A percentile compares a stretch with the other conserved stretches of the same genome.
Conservation (phyloP, 1,140 invertebrate species). For the Phymorhynchus buccinoides region DNA sequence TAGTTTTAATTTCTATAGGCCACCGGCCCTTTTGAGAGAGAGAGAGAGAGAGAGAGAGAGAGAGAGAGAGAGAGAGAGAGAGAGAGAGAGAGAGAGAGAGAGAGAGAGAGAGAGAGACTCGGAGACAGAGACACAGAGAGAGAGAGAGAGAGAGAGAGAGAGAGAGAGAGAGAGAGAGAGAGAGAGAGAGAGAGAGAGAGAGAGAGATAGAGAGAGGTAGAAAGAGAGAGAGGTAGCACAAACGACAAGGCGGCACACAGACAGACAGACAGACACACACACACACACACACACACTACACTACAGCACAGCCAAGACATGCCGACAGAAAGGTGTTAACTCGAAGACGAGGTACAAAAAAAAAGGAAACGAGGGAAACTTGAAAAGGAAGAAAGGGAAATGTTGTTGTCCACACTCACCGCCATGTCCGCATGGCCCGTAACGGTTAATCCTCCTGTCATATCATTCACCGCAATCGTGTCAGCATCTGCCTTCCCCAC, state of each 20-base stretch:
- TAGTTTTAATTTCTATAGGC: too few relatives aligned
- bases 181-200: conserved; percentile 19
- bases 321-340: neutral
- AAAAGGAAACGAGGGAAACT: neutral
- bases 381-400: neutral
- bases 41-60: too few relatives aligned
- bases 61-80: too few relatives aligned
- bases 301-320: neutral
- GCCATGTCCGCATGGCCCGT: conserved; percentile 37
- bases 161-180: neutral
- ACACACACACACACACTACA: neutral
- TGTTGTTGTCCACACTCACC: conserved; percentile 12
- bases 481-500: neutral
- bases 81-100: neutral
- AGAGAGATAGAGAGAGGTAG: neutral
- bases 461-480: neutral
- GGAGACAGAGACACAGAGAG: neutral
- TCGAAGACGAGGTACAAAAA: neutral
- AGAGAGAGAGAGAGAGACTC: neutral
- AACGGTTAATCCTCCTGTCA: conserved; percentile 13
- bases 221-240: too few relatives aligned
- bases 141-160: neutral
- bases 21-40: too few relatives aligned
- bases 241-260: neutral
- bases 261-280: neutral